These are phyloP conservation scores for Pteropus rufus DNA, from an alignment of 2,797 vertebrate genomes.

Conservation along the genomic window DNA sequence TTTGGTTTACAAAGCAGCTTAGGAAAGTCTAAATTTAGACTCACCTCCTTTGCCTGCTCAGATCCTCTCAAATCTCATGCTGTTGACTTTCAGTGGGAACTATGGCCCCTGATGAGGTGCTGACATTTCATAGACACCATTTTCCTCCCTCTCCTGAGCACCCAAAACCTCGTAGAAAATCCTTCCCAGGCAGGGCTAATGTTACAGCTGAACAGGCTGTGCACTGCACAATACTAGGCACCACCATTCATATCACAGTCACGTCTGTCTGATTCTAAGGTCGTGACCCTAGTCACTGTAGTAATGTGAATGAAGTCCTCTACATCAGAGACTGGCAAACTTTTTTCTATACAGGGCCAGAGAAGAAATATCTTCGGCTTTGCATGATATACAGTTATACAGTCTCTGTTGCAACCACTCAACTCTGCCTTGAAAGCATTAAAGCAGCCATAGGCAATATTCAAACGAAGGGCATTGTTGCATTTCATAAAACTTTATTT, in stretches of 20 bases:
- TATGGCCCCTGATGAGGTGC: not conserved
- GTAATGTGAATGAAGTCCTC: not conserved
- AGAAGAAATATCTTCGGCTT: not conserved
- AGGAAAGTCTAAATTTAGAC: constrained; percentile 67
- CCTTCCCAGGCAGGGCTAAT: not conserved
- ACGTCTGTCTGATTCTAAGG: not conserved
- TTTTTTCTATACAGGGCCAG: not conserved
- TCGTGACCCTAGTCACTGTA: not conserved
- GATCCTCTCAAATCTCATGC: not conserved
- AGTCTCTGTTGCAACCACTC: not conserved
- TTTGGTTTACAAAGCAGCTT: constrained; percentile 55
- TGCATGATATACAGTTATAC: not conserved
- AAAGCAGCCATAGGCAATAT: not conserved
- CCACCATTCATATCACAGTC: not conserved
- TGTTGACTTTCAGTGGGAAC: constrained; percentile 23
- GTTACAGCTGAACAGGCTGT: not conserved
- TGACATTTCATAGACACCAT: constrained; percentile 54
- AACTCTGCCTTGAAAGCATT: not conserved
- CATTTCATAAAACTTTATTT: not conserved
- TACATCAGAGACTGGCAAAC: not conserved
- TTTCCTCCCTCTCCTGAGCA: constrained; percentile 14
- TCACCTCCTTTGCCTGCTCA: constrained; percentile 33
- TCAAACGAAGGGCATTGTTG: not conserved
- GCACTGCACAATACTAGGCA: not conserved
- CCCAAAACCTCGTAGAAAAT: not conserved